Conservation (phyloP, 1,140 invertebrate genomes). For the Camponotus floridanus region DNA sequence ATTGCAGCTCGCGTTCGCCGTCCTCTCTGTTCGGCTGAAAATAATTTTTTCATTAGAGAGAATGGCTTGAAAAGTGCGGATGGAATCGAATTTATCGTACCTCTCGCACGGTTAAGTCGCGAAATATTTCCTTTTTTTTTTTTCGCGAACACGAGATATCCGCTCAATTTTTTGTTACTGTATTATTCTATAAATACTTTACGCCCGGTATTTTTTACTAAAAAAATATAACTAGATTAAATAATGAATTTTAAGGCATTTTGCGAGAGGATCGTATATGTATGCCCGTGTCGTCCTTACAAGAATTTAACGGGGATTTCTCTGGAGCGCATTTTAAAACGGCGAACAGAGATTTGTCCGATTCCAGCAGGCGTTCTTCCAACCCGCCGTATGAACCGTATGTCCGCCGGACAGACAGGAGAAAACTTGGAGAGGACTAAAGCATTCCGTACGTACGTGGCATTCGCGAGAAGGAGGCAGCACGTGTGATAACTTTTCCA, state of each 20-base stretch:
- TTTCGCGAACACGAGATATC: background rate
- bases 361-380: slow-evolving; percentile 10
- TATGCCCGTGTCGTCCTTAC: background rate
- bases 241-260: background rate
- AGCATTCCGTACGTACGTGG: slow-evolving; percentile 69
- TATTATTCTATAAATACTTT: too few relatives aligned
- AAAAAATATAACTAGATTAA: background rate
- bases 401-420: slow-evolving; percentile 47
- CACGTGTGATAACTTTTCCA: slow-evolving; percentile 75
- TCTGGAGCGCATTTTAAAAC: slow-evolving; percentile 19
- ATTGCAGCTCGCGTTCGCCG: slow-evolving; percentile 35
- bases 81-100: slow-evolving; percentile 39
- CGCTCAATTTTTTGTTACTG: background rate
- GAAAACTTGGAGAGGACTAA: slow-evolving; percentile 51
- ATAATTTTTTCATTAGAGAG: slow-evolving; percentile 53
- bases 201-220: too few relatives aligned
- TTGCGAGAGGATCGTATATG: background rate
- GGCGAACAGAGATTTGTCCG: slow-evolving; percentile 30
- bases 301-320: slow-evolving; percentile 1
- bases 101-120: background rate
- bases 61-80: slow-evolving; percentile 54
- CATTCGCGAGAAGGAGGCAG: slow-evolving; percentile 40
- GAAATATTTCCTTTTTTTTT: background rate
- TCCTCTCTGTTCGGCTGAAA: slow-evolving; percentile 8
- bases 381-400: slow-evolving; percentile 16